These are phyloP conservation scores for Lophotriccus pileatus DNA, from an alignment of 2,797 vertebrate species.

Conservation along the genomic window DNA sequence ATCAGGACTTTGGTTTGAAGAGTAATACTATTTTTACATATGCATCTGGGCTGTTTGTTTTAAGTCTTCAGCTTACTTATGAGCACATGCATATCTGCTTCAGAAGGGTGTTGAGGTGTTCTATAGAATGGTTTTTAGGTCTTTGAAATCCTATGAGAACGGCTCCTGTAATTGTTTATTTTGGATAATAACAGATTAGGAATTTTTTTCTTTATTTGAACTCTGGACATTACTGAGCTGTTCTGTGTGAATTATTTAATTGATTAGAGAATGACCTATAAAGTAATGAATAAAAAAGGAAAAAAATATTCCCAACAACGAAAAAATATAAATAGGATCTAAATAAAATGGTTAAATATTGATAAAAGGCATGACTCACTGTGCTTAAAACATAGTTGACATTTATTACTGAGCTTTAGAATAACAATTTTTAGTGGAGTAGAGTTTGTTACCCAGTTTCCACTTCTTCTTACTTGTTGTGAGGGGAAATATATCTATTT, in stretches of 20 bases:
- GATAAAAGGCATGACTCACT: neutral
- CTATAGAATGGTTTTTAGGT: neutral
- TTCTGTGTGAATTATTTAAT: neutral
- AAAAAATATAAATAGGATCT: neutral
- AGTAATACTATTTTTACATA: neutral
- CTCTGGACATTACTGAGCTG: neutral
- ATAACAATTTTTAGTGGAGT: neutral
- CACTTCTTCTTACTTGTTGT: neutral
- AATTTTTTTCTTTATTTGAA: neutral
- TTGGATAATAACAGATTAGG: neutral
- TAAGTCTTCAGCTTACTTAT: neutral
- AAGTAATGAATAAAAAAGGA: neutral
- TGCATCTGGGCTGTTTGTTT: neutral
- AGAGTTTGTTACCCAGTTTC: neutral
- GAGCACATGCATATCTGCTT: neutral
- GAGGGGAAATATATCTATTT: accelerated
- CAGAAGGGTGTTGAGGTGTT: neutral
- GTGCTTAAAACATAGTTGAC: neutral
- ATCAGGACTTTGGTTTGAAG: neutral
- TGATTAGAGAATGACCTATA: neutral
- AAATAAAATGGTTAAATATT: neutral
- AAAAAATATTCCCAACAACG: neutral
- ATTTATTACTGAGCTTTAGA: neutral
- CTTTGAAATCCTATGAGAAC: neutral
- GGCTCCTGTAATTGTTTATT: neutral